Evolutionary conservation across 2,797 vertebrate genomes (phyloP).

Genomic region (Hybognathus amarus): DNA sequence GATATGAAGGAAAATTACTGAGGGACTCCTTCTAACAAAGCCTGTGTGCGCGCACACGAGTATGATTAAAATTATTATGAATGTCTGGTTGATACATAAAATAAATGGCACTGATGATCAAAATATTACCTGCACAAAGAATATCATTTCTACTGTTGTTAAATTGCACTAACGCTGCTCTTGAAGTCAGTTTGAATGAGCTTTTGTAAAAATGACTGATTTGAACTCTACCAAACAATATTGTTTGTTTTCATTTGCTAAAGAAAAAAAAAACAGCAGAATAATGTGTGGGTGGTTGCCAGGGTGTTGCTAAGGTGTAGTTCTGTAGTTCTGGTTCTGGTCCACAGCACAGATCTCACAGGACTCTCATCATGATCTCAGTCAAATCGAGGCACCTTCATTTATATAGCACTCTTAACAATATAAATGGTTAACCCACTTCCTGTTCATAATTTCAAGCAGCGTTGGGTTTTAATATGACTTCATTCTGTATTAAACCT

Average conservation of each 20-base stretch:
- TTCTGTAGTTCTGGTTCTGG: not conserved
- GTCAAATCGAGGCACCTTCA: no score
- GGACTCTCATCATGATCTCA: constrained; percentile 44
- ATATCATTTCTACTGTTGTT: not conserved
- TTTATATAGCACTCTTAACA: no score
- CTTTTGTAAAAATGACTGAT: not conserved
- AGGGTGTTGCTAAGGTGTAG: not conserved
- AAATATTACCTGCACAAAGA: not conserved
- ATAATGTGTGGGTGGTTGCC: not conserved
- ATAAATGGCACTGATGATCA: no score
- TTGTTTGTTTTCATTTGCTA: not conserved
- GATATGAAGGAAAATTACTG: constrained; percentile 14
- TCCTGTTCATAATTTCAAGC: constrained; percentile 5
- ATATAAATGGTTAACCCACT: not conserved
- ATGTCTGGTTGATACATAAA: not conserved
- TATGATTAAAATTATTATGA: no score
- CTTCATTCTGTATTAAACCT: not conserved
- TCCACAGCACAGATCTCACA: not conserved
- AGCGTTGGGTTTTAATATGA: not conserved
- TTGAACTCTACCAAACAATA: no score
- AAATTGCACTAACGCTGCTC: not conserved
- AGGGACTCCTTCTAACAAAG: not conserved
- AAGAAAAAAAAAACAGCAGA: not conserved
- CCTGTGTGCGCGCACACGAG: not conserved
- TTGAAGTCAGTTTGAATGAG: not conserved